Conservation (phyloP, 1,140 invertebrate species). For the Trichoplusia ni region DNA sequence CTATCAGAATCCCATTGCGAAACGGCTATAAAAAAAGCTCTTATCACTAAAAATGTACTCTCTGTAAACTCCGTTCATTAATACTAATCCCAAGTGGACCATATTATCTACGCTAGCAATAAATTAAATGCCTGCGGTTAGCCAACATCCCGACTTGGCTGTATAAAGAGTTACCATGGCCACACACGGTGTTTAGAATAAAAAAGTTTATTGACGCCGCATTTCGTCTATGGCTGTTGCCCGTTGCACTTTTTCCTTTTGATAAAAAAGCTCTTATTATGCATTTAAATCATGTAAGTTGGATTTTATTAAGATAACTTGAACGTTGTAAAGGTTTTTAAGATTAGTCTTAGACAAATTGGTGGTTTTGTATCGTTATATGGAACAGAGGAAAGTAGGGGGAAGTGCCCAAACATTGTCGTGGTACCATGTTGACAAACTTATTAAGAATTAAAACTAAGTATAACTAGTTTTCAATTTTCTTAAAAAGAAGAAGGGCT, state of each 20-base stretch:
- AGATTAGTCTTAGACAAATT: slow-evolving; percentile 14
- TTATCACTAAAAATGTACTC: slow-evolving; percentile 24
- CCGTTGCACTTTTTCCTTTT: slow-evolving; percentile 19
- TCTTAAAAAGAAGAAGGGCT: too few relatives aligned
- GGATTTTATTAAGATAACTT: slow-evolving; percentile 20
- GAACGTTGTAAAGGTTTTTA: neutral
- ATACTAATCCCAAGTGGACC: slow-evolving; percentile 17
- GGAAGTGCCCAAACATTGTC: too few relatives aligned
- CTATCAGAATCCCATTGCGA: slow-evolving; percentile 13
- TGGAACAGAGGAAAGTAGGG: too few relatives aligned
- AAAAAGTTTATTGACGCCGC: slow-evolving; percentile 29
- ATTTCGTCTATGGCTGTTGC: slow-evolving; percentile 17
- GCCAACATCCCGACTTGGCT: slow-evolving; percentile 27
- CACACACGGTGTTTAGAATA: slow-evolving; percentile 25
- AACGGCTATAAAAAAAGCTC: neutral
- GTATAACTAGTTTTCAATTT: too few relatives aligned
- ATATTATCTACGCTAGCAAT: slow-evolving; percentile 20
- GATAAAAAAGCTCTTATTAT: slow-evolving; percentile 17
- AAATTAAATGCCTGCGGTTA: slow-evolving; percentile 28
- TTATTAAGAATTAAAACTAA: too few relatives aligned
- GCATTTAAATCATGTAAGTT: slow-evolving; percentile 1
- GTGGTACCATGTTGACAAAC: too few relatives aligned
- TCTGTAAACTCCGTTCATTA: slow-evolving; percentile 16
- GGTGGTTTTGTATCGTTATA: neutral
- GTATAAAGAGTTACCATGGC: slow-evolving; percentile 12